Evolutionary conservation across 2,888 invertebrate species (phyloP).

Genomic region (Gymnosoma rotundatum): DNA sequence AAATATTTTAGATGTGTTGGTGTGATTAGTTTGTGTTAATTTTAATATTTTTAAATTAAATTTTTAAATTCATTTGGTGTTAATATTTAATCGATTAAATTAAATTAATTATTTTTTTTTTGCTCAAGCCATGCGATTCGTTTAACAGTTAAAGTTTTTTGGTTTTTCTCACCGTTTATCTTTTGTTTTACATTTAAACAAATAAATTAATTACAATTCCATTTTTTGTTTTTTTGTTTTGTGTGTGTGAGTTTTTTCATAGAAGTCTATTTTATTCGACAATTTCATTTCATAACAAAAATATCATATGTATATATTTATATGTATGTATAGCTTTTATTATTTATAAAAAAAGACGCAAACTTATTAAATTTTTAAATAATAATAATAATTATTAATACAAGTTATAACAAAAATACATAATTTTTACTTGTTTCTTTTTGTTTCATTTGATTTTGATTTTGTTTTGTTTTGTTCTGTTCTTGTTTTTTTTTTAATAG

Average conservation of each 20-base stretch:
- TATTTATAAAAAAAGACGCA: conserved; percentile 66
- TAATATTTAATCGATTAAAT: too few species aligned
- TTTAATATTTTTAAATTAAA: neutral
- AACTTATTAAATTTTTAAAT: conserved; percentile 54
- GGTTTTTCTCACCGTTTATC: conserved; percentile 69
- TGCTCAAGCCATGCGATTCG: conserved; percentile 69
- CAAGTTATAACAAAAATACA: conserved; percentile 63
- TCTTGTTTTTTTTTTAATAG: conserved; percentile 28
- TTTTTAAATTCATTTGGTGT: too few species aligned
- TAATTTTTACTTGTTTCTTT: conserved; percentile 33
- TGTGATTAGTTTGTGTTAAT: neutral
- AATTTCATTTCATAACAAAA: conserved; percentile 68
- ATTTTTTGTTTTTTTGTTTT: conserved; percentile 62
- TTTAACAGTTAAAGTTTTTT: conserved; percentile 34
- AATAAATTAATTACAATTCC: conserved; percentile 21
- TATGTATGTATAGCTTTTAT: conserved; percentile 66
- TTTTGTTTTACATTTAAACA: conserved; percentile 65
- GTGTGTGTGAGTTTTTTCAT: conserved; percentile 60
- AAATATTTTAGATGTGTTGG: too few species aligned
- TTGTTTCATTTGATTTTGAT: neutral
- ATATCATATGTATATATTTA: conserved; percentile 66
- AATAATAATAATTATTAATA: conserved; percentile 44
- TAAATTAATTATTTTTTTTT: neutral
- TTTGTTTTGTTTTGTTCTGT: conserved; percentile 1
- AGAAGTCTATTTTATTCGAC: conserved; percentile 67